phyloP scores from a whole-genome alignment of 2,797 vertebrate genomes.

The Pseudomugil gertrudae region DNA sequence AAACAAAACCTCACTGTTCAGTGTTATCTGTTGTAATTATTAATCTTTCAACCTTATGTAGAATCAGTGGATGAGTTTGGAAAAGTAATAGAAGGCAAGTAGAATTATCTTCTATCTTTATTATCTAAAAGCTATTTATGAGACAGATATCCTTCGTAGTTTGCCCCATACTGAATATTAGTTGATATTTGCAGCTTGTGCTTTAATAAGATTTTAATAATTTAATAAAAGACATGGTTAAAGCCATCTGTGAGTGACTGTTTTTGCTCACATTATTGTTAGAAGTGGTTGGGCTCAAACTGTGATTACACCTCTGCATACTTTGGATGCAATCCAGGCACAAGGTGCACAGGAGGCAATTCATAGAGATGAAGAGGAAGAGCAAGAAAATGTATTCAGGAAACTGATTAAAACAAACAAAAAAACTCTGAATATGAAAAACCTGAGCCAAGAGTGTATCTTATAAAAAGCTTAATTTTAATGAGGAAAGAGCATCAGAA shows the following conservation, averaged over 20 bases:
- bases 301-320: conserved; percentile 68
- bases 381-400: conserved; percentile 48
- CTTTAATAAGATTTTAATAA: conserved; percentile 45
- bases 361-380: conserved; percentile 56
- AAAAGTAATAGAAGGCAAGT: not conserved
- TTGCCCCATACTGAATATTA: conserved; percentile 20
- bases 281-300: conserved; percentile 63
- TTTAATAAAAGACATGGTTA: conserved; percentile 26
- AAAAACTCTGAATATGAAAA: conserved; percentile 42
- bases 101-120: not conserved
- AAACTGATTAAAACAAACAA: conserved; percentile 66
- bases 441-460: conserved; percentile 40
- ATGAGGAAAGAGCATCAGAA: conserved; percentile 47
- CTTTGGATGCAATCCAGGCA: conserved; percentile 71
- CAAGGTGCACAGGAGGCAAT: conserved; percentile 67
- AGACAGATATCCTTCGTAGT: conserved; percentile 22
- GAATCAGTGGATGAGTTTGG: conserved; percentile 26
- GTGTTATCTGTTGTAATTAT: conserved; percentile 59
- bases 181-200: conserved; percentile 16
- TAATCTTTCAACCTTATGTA: conserved; percentile 60
- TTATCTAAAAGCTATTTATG: conserved; percentile 25
- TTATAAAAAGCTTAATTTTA: conserved; percentile 33
- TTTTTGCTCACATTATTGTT: conserved; percentile 65
- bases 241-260: conserved; percentile 59
- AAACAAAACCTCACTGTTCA: conserved; percentile 47